These are phyloP conservation scores for Orgyia antiqua DNA, from an alignment of 2,888 invertebrate genomes.

Conservation along the genomic window DNA sequence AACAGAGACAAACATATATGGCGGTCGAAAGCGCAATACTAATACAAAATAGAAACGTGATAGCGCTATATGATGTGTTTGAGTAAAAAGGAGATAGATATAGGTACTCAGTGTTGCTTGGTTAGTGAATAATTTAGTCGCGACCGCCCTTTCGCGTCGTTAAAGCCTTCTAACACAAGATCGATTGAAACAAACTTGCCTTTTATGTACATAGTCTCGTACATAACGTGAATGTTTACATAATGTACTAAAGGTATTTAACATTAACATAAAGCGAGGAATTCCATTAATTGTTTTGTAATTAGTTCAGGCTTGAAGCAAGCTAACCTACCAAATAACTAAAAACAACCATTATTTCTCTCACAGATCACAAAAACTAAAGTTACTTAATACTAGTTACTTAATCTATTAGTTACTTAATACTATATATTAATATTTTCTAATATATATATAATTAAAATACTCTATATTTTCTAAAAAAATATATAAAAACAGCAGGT, in stretches of 20 bases:
- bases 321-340: no score
- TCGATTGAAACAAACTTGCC: constrained; percentile 33
- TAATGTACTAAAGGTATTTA: background rate
- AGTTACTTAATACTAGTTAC: no score
- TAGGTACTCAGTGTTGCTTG: constrained; percentile 61
- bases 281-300: background rate
- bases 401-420: no score
- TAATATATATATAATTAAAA: no score
- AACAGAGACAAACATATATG: constrained; percentile 53
- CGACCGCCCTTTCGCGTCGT: constrained; percentile 62
- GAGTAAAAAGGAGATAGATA: constrained; percentile 37
- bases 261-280: background rate
- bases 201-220: constrained; percentile 20
- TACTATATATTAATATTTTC: no score
- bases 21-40: constrained; percentile 72
- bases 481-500: no score
- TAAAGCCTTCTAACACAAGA: constrained; percentile 27
- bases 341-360: no score
- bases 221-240: background rate
- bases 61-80: constrained; percentile 12
- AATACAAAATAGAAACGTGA: constrained; percentile 41
- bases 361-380: no score
- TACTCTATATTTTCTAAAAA: no score
- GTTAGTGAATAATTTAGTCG: constrained; percentile 65
- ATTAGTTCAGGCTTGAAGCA: no score